A percentile compares a stretch with the other conserved stretches of the same genome.
Evolutionary conservation across 2,888 invertebrate genomes (phyloP).

Genomic region (Sceliomorpha sp.): DNA sequence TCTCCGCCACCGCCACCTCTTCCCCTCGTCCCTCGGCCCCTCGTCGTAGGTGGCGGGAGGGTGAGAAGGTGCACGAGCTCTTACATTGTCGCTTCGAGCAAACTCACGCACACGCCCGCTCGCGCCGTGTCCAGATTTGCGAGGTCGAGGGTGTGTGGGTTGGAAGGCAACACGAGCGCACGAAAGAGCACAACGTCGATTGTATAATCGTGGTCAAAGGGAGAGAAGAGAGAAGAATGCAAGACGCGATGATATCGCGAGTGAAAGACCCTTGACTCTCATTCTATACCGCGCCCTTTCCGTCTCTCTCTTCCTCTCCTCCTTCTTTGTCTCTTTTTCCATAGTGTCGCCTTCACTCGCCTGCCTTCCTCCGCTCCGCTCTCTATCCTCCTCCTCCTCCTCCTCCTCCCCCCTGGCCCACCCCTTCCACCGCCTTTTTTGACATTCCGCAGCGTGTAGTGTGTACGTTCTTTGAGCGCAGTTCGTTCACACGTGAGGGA

Average conservation of each 20-base stretch:
- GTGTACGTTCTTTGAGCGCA: conserved; percentile 3
- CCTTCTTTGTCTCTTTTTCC: conserved; percentile 26
- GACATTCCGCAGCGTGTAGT: conserved; percentile 19
- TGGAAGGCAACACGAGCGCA: conserved; percentile 29
- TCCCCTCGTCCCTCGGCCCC: conserved; percentile 45
- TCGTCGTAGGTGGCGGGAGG: conserved; percentile 52
- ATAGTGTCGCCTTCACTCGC: conserved; percentile 30
- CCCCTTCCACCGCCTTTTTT: conserved; percentile 24
- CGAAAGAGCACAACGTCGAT: conserved; percentile 59
- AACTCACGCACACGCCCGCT: conserved; percentile 55
- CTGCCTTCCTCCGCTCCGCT: conserved; percentile 16
- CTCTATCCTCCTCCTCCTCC: no score
- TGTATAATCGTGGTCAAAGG: conserved; percentile 64
- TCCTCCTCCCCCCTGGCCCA: no score
- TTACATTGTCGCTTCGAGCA: conserved; percentile 67
- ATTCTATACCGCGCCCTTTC: conserved; percentile 54
- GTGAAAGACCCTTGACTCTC: conserved; percentile 61
- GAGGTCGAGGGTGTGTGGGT: conserved; percentile 13
- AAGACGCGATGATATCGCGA: conserved; percentile 62
- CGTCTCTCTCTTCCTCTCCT: conserved; percentile 29
- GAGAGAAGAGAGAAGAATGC: conserved; percentile 41
- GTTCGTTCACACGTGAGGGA: conserved; percentile 21
- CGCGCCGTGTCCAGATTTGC: conserved; percentile 22
- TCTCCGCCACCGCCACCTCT: conserved; percentile 48
- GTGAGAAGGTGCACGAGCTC: conserved; percentile 62